These are phyloP conservation scores for Fopius arisanus DNA, from an alignment of 1,140 invertebrate genomes.

Conservation along the genomic window DNA sequence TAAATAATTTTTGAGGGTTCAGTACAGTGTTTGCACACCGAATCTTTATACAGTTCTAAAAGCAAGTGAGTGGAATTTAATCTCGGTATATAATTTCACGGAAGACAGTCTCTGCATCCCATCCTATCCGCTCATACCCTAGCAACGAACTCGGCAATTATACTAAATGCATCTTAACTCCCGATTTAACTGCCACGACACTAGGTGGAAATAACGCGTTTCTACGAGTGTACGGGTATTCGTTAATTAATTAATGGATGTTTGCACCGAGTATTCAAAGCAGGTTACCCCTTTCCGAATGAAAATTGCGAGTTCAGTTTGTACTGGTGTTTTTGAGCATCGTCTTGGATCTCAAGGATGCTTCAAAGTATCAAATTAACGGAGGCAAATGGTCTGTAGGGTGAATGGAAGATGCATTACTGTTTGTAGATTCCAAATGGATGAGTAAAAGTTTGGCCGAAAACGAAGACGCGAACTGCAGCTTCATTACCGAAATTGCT, in stretches of 20 bases:
- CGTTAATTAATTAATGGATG: slow-evolving; percentile 39
- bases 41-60: not conserved
- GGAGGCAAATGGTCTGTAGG: not conserved
- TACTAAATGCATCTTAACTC: slow-evolving; percentile 37
- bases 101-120: slow-evolving; percentile 4
- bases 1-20: not conserved
- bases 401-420: not conserved
- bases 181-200: slow-evolving; percentile 22
- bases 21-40: not conserved
- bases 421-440: not conserved
- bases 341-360: not conserved
- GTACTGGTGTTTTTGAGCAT: not conserved
- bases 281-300: not conserved
- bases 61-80: slow-evolving; percentile 23
- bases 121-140: not conserved
- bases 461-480: not conserved
- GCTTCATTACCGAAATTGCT: not conserved
- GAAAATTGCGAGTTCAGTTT: not conserved
- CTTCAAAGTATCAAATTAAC: not conserved
- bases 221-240: not conserved
- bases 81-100: slow-evolving; percentile 13
- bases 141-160: slow-evolving; percentile 30
- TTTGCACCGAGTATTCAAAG: slow-evolving; percentile 29
- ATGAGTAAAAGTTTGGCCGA: not conserved
- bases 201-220: slow-evolving; percentile 26